Conservation (phyloP, 2,113 vertebrate species). For the Catharus bicknelli region DNA sequence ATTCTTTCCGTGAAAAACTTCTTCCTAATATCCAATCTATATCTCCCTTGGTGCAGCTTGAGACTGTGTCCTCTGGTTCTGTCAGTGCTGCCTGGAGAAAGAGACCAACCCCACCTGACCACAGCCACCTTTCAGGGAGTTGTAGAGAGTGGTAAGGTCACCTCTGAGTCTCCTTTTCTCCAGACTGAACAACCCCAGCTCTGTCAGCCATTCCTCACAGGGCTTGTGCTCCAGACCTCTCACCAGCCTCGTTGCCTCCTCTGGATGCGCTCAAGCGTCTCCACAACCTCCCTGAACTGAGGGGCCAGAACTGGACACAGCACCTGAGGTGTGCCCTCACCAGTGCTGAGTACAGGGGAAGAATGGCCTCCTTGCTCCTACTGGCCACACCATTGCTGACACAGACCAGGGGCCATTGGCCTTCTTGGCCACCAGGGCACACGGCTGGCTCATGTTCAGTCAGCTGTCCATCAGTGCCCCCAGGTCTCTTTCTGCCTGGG, state of each 20-base stretch:
- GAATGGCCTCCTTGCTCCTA: neutral
- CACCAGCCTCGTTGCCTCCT: neutral
- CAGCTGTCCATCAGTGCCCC: accelerated
- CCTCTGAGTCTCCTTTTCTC: neutral
- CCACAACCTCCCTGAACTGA: neutral
- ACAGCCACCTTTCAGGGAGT: neutral
- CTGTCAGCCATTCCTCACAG: neutral
- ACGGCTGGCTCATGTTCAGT: neutral
- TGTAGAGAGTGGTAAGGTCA: neutral
- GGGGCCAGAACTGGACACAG: neutral
- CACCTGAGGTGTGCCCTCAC: neutral
- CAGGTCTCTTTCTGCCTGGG: neutral
- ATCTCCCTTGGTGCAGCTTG: neutral
- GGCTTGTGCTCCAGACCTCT: neutral
- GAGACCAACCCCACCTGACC: neutral
- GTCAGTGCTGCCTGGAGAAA: neutral
- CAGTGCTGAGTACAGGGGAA: neutral
- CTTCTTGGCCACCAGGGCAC: neutral
- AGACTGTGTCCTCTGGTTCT: neutral
- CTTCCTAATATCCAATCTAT: neutral
- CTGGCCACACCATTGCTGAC: neutral
- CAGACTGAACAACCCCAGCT: neutral
- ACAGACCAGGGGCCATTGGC: neutral
- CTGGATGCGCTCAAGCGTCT: accelerated
- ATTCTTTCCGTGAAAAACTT: neutral